phyloP scores from a whole-genome alignment of 92 coral and sea anemone species.

The Paramuricea clavata region DNA sequence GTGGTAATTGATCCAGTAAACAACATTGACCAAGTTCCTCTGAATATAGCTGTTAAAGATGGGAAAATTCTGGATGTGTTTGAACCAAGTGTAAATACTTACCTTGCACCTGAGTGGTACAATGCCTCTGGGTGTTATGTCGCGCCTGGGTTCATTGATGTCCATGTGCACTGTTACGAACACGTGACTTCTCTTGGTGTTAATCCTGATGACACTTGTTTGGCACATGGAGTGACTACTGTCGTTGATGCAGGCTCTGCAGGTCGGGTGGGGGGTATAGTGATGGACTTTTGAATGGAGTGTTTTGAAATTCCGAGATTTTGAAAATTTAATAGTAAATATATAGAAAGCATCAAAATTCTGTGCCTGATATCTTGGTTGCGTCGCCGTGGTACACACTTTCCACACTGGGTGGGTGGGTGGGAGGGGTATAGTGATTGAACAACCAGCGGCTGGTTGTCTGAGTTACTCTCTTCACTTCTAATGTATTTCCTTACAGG shows the following conservation, averaged over 20 bases:
- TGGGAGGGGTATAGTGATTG: too few species aligned
- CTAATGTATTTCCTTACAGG: conserved; percentile 61
- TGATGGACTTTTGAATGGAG: too few species aligned
- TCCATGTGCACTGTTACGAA: conserved; percentile 84
- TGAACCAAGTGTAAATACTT: conserved; percentile 28
- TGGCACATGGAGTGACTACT: conserved; percentile 89
- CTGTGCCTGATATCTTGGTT: too few species aligned
- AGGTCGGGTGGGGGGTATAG: too few species aligned
- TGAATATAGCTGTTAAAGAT: conserved; percentile 68
- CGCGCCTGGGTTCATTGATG: conserved; percentile 87
- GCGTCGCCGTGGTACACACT: too few species aligned
- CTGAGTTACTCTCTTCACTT: too few species aligned
- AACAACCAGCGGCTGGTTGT: too few species aligned
- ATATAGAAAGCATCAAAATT: too few species aligned
- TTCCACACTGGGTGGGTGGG: too few species aligned
- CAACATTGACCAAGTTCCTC: conserved; percentile 57
- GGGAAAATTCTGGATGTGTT: conserved; percentile 70
- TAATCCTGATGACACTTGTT: conserved; percentile 73
- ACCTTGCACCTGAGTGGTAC: conserved; percentile 63
- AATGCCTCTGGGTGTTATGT: conserved; percentile 82
- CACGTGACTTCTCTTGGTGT: conserved; percentile 83
- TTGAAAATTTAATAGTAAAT: too few species aligned
- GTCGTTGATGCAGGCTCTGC: conserved; percentile 97
- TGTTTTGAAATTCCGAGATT: too few species aligned
- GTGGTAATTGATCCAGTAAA: conserved; percentile 82